A percentile compares a stretch with the other conserved stretches of the same genome.
Conservation (phyloP, 2,888 invertebrate species). For the Trichopoda pennipes region DNA sequence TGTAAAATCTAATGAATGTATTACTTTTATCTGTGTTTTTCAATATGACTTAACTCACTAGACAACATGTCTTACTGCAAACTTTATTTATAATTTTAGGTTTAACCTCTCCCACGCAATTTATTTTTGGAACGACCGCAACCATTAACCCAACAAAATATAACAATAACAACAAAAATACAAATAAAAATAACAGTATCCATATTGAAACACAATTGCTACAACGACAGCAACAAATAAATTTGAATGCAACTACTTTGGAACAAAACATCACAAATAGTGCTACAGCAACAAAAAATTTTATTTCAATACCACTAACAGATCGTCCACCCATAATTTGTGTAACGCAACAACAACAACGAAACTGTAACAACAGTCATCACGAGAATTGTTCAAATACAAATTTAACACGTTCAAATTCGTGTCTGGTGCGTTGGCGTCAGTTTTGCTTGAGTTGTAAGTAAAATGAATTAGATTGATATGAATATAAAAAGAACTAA, state of each 20-base stretch:
- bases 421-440: conserved; percentile 76
- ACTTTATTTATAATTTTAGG: conserved; percentile 24
- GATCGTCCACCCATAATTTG: conserved; percentile 56
- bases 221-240: conserved; percentile 65
- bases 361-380: conserved; percentile 64
- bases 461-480: conserved; percentile 50
- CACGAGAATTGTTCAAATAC: conserved; percentile 57
- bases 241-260: conserved; percentile 27
- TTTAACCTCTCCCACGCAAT: conserved; percentile 30
- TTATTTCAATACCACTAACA: conserved; percentile 59
- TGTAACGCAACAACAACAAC: conserved; percentile 57
- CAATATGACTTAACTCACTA: background rate
- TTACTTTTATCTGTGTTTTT: no score
- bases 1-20: no score
- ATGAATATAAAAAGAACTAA: background rate
- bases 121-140: conserved; percentile 13
- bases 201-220: conserved; percentile 68
- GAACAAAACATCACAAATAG: conserved; percentile 20
- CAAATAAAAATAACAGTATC: conserved; percentile 46
- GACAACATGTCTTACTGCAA: background rate
- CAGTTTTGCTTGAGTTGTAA: conserved; percentile 74
- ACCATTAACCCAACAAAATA: conserved; percentile 29
- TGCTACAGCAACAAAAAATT: conserved; percentile 38
- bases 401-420: conserved; percentile 62
- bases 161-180: conserved; percentile 48